Evolutionary conservation across 2,888 invertebrate genomes (phyloP).

Genomic region (Hipparchia sbordonii): DNA sequence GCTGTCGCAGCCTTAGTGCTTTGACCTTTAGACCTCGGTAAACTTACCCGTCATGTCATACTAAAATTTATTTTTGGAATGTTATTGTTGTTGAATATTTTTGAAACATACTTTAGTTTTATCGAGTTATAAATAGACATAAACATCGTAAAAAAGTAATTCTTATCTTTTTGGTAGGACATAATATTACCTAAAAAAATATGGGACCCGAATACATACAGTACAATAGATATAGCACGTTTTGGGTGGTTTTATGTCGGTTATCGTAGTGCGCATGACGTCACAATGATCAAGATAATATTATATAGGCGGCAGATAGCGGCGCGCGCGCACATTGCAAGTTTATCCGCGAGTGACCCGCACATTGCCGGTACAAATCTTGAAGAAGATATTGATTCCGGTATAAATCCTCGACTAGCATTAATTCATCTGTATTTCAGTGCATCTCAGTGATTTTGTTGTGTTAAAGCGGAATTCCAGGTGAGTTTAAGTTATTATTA

Average conservation of each 20-base stretch:
- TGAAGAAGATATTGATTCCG: conserved; percentile 46
- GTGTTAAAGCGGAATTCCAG: conserved; percentile 20
- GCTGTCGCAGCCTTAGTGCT: no score
- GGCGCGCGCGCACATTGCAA: conserved; percentile 74
- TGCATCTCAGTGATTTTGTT: conserved; percentile 22
- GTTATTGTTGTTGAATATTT: no score
- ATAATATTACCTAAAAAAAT: neutral
- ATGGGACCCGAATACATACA: conserved; percentile 2
- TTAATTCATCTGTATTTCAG: conserved; percentile 12
- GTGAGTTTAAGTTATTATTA: conserved; percentile 17
- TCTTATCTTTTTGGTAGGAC: neutral
- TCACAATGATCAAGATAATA: conserved; percentile 67
- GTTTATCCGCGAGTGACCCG: conserved; percentile 61
- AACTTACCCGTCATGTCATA: no score
- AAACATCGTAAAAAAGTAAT: neutral
- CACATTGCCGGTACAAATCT: conserved; percentile 58
- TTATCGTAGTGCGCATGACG: conserved; percentile 60
- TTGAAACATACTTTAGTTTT: neutral
- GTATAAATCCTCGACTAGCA: conserved; percentile 38
- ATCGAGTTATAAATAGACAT: neutral
- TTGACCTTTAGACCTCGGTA: no score
- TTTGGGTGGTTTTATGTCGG: conserved; percentile 49
- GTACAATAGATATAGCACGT: conserved; percentile 52
- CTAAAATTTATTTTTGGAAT: no score
- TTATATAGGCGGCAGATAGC: conserved; percentile 65